A percentile compares a stretch with the other conserved stretches of the same genome.
phyloP scores from a whole-genome alignment of 2,888 invertebrate species.

The Diaphora mendica region DNA sequence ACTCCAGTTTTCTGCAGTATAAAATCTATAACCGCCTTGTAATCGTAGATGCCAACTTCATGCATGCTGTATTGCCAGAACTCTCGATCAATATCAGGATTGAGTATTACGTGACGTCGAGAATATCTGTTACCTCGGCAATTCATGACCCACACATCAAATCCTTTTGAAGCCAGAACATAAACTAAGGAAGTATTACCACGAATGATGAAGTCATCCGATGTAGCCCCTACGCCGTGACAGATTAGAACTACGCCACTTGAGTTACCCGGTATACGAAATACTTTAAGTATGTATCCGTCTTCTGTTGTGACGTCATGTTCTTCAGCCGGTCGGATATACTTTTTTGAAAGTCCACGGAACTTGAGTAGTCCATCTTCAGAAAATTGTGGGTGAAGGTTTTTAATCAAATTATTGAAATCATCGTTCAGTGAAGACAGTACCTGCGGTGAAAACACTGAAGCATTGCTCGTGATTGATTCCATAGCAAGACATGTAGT shows the following conservation, averaged over 20 bases:
- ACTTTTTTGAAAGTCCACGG: constrained; percentile 24
- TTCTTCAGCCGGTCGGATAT: constrained; percentile 5
- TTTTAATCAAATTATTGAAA: not conserved
- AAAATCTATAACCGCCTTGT: constrained; percentile 30
- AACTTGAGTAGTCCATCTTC: constrained; percentile 23
- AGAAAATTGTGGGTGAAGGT: not conserved
- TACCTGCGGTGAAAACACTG: not conserved
- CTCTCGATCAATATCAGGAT: constrained; percentile 22
- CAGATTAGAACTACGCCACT: constrained; percentile 11
- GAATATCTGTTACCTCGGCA: constrained; percentile 35
- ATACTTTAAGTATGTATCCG: constrained; percentile 31
- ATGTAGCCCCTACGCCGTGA: constrained; percentile 15
- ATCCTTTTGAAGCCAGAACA: constrained; percentile 16
- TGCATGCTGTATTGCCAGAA: constrained; percentile 41
- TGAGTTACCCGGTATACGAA: constrained; percentile 22
- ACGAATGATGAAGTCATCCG: constrained; percentile 23
- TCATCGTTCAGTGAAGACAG: not conserved
- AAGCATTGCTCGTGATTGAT: not conserved
- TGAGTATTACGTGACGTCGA: constrained; percentile 19
- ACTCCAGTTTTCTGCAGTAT: constrained; percentile 18
- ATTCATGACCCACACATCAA: constrained; percentile 38
- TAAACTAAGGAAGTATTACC: constrained; percentile 27
- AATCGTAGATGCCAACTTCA: constrained; percentile 26
- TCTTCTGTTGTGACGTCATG: constrained; percentile 33
- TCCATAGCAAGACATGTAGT: not conserved